A percentile compares a stretch with the other conserved stretches of the same genome.
phyloP scores from a whole-genome alignment of 2,113 vertebrate genomes.

The Coracopsis vasa region DNA sequence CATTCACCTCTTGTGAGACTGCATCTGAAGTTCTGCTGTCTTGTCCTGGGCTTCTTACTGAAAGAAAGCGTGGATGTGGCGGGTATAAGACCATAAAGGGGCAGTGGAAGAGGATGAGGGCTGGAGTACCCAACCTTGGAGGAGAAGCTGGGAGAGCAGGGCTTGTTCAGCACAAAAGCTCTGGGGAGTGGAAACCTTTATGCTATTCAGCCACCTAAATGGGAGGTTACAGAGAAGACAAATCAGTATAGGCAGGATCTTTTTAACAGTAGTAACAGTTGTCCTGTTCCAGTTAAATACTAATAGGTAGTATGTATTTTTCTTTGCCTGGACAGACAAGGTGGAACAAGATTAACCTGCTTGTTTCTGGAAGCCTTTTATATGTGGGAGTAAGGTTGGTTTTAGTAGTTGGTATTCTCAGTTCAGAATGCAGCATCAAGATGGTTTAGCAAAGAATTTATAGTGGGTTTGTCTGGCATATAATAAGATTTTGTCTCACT shows the following conservation, averaged over 20 bases:
- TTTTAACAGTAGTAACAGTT: background rate
- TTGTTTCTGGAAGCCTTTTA: background rate
- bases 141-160: background rate
- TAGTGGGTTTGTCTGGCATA: background rate
- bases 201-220: background rate
- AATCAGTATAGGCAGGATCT: background rate
- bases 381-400: background rate
- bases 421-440: background rate
- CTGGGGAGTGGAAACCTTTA: background rate
- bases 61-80: fast-evolving
- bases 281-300: background rate
- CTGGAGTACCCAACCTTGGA: background rate
- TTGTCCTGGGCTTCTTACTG: background rate
- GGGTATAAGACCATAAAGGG: background rate
- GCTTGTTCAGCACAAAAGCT: background rate
- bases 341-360: background rate
- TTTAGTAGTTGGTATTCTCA: background rate
- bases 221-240: background rate
- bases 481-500: background rate
- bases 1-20: background rate
- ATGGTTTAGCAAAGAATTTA: background rate
- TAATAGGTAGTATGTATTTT: background rate
- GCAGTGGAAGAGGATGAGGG: background rate
- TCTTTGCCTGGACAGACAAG: background rate
- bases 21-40: background rate